A percentile compares a stretch with the other conserved stretches of the same genome.
phyloP scores from a whole-genome alignment of 2,113 vertebrate species.

The Neolamprologus cancellatus region DNA sequence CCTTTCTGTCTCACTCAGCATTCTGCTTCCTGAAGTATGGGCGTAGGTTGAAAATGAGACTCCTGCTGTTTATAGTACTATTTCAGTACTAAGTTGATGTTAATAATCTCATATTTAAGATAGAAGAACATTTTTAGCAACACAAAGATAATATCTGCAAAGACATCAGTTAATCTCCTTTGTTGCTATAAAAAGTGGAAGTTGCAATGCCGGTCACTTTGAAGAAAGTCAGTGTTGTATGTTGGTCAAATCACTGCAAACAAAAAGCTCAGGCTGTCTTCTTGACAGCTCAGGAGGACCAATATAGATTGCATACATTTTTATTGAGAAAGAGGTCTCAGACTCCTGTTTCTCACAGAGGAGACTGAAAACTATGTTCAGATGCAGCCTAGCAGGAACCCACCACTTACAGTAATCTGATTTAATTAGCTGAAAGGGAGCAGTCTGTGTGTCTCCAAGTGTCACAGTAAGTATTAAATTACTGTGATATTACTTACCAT shows the following conservation, averaged over 20 bases:
- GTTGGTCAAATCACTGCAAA: neutral
- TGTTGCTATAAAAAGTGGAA: neutral
- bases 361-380: neutral
- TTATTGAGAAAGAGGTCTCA: neutral
- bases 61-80: neutral
- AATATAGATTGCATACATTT: neutral
- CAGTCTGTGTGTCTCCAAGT: neutral
- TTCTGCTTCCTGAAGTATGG: neutral
- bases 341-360: neutral
- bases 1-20: neutral
- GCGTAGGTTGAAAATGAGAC: neutral
- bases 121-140: neutral
- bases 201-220: neutral
- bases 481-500: neutral
- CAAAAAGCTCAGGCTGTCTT: neutral
- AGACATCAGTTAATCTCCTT: neutral
- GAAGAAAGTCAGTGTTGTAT: neutral
- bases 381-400: neutral
- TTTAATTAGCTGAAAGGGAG: neutral
- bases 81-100: neutral
- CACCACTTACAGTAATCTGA: neutral
- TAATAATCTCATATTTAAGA: neutral
- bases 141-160: neutral
- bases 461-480: neutral
- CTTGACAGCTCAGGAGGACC: neutral